Percentiles rank a stretch among this genome's conserved stretches.
phyloP scores from a whole-genome alignment of 2,888 invertebrate species.

The Allacma fusca region DNA sequence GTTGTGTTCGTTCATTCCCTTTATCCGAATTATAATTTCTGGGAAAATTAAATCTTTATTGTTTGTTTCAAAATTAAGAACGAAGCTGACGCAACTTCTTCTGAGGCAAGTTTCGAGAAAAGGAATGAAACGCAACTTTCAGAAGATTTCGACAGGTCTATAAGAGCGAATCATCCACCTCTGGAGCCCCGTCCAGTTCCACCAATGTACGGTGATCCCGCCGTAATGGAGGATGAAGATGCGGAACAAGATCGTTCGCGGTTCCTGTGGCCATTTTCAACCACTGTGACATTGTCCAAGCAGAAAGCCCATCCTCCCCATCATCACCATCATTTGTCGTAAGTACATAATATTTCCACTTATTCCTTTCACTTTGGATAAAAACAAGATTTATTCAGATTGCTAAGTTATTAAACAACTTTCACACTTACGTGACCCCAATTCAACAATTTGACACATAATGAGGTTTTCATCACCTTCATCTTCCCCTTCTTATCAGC shows the following conservation, averaged over 20 bases:
- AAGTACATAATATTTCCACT: slow-evolving; percentile 26
- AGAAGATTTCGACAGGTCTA: slow-evolving; percentile 51
- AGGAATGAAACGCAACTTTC: slow-evolving; percentile 46
- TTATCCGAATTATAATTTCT: too few species aligned
- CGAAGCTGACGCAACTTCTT: slow-evolving; percentile 2
- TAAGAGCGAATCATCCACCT: slow-evolving; percentile 49
- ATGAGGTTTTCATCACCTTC: background rate
- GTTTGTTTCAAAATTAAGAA: background rate
- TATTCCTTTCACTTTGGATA: background rate
- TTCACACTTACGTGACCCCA: slow-evolving; percentile 21
- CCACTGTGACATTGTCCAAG: slow-evolving; percentile 42
- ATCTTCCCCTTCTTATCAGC: background rate
- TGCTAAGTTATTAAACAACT: too few species aligned
- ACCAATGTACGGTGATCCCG: slow-evolving; percentile 55
- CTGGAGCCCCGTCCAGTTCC: slow-evolving; percentile 25
- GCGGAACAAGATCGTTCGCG: slow-evolving; percentile 51
- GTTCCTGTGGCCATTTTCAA: slow-evolving; percentile 57
- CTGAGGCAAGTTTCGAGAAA: background rate
- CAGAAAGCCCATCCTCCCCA: slow-evolving; percentile 1
- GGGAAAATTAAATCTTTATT: too few species aligned
- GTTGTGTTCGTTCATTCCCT: too few species aligned
- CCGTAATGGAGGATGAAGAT: slow-evolving; percentile 53
- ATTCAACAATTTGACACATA: slow-evolving; percentile 28
- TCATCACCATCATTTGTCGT: slow-evolving; percentile 37
- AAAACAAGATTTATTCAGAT: slow-evolving; percentile 1